Percentiles rank a stretch among this genome's conserved stretches.
These are phyloP conservation scores for Etheostoma perlongum DNA, from an alignment of 2,797 vertebrate genomes.

Conservation along the genomic window DNA sequence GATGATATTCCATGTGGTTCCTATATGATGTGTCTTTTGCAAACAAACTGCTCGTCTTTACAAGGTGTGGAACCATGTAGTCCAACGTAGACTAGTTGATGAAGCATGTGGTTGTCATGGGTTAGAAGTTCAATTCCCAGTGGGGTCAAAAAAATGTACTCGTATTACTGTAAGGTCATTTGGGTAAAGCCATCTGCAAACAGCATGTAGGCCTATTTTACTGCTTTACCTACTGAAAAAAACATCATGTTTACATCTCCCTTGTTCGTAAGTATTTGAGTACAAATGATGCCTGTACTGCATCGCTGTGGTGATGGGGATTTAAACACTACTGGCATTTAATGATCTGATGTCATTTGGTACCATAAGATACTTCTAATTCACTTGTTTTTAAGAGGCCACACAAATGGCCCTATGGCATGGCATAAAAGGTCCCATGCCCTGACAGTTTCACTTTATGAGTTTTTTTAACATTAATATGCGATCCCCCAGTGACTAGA, in stretches of 20 bases:
- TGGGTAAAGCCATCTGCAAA: conserved; percentile 65
- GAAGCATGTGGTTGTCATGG: conserved; percentile 50
- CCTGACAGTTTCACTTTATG: too few species aligned
- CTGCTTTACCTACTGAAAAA: conserved; percentile 36
- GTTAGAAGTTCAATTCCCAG: conserved; percentile 68
- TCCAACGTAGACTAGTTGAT: conserved; percentile 32
- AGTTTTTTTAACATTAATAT: too few species aligned
- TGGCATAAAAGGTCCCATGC: too few species aligned
- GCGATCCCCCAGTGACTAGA: too few species aligned
- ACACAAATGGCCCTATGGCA: conserved; percentile 22
- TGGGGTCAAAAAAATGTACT: conserved; percentile 60
- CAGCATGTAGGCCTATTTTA: conserved; percentile 57
- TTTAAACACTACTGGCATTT: conserved; percentile 21
- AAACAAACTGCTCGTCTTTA: conserved; percentile 45
- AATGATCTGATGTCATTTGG: conserved; percentile 25
- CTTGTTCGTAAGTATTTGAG: conserved; percentile 3
- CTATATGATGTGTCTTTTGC: conserved; percentile 18
- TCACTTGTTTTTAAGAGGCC: conserved; percentile 24
- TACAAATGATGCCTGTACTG: conserved; percentile 6
- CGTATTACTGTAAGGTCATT: conserved; percentile 51
- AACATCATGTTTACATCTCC: conserved; percentile 28
- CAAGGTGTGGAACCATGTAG: conserved; percentile 42
- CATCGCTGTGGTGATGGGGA: conserved; percentile 9
- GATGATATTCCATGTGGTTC: conserved; percentile 22
- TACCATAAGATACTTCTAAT: conserved; percentile 15